These are phyloP conservation scores for Strongylocentrotus purpuratus DNA, from an alignment of 35 echinoderm and acorn worm genomes.

Conservation along the genomic window DNA sequence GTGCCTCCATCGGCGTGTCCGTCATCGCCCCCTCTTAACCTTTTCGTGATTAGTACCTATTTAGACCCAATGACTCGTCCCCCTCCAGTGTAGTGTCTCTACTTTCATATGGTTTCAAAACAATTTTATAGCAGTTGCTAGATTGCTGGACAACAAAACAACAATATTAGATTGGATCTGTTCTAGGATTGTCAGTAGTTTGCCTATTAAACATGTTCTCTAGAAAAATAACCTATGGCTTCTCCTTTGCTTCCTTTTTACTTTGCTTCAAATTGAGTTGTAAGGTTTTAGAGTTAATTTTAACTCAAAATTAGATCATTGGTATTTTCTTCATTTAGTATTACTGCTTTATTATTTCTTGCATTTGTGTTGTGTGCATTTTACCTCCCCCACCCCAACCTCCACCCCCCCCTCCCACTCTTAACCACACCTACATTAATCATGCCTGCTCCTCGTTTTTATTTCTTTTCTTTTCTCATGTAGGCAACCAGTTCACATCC, in stretches of 20 bases:
- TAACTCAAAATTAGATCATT: background rate
- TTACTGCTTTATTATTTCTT: background rate
- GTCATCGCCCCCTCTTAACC: background rate
- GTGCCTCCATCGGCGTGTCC: background rate
- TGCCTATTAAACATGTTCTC: too few species aligned
- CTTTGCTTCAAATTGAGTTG: background rate
- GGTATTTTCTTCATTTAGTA: background rate
- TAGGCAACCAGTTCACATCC: constrained; percentile 72
- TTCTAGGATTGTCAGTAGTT: too few species aligned
- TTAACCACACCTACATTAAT: background rate
- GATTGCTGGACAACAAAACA: background rate
- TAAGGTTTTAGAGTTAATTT: background rate
- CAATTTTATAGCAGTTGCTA: background rate
- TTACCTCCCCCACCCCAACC: background rate
- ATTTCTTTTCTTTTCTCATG: constrained; percentile 45
- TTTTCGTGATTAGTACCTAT: background rate
- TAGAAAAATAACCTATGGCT: background rate
- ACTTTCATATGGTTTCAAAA: background rate
- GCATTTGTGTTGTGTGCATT: background rate
- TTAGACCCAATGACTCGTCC: background rate
- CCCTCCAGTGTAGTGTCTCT: background rate
- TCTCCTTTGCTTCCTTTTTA: background rate
- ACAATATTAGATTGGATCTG: too few species aligned
- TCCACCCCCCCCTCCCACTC: too few species aligned
- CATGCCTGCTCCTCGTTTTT: constrained; percentile 17